A percentile compares a stretch with the other conserved stretches of the same genome.
Conservation (phyloP, 2,797 vertebrate genomes). For the Poecilia velifera region DNA sequence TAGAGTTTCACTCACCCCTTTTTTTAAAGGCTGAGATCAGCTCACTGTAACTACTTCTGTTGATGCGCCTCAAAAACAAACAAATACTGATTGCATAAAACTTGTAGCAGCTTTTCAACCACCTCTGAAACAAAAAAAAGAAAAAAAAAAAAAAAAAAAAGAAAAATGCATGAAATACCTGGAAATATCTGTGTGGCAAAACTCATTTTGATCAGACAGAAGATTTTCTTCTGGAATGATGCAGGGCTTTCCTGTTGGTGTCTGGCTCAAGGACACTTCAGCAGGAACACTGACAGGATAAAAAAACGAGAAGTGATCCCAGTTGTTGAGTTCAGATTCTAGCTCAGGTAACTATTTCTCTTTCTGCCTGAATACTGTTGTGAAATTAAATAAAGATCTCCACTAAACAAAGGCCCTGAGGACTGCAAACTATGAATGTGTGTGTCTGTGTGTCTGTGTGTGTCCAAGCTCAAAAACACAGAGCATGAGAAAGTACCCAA, state of each 20-base stretch:
- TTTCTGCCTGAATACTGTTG: neutral
- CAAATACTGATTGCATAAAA: constrained; percentile 33
- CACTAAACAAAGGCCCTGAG: constrained; percentile 37
- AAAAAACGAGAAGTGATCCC: constrained; percentile 22
- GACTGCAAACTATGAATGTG: constrained; percentile 34
- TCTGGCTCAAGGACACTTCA: constrained; percentile 63
- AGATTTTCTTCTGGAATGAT: constrained; percentile 4
- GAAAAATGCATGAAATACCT: neutral
- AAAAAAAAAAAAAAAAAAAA: neutral
- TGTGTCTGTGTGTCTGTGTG: neutral
- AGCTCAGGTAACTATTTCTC: neutral
- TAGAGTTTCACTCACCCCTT: neutral
- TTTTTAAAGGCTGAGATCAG: constrained; percentile 34
- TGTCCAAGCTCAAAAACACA: constrained; percentile 48
- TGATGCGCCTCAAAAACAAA: neutral
- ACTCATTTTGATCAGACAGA: neutral
- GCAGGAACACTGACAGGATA: constrained; percentile 13
- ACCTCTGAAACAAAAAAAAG: neutral
- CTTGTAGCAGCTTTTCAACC: constrained; percentile 26
- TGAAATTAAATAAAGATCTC: constrained; percentile 24
- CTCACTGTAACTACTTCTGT: constrained; percentile 17
- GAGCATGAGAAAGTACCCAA: constrained; percentile 36
- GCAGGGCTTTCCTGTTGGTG: constrained; percentile 19
- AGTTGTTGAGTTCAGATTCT: constrained; percentile 22
- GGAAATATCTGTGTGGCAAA: neutral